Base-by-base conservation (phyloP, 2,888 invertebrate genomes). In the Phrixothrix hirtus region DNA sequence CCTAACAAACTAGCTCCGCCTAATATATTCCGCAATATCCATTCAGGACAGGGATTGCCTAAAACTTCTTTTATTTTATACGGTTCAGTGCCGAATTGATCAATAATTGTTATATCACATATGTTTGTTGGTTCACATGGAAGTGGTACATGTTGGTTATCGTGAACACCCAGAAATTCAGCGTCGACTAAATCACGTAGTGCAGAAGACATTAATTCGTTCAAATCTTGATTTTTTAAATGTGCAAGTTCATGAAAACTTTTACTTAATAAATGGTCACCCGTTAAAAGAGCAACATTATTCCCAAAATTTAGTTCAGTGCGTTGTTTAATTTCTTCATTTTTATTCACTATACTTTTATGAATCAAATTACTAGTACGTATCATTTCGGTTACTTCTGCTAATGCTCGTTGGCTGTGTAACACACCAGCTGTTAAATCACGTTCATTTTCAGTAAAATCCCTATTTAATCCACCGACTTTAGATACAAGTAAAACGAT, bases 331-430 rank as follows among this genome's bases (percentile, higher is more conserved):
- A 83, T 79, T 29, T 82, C 77, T 21, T 76, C 71, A 0, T 82
- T 80, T 69, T 92, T 83, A 74, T 95, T 93, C 11, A 95, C 89
- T 50, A 95, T 80, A 6, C 87, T 74, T 61, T 74, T 75, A 77
- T 96, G 96, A 10, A 96, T 89, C 56, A 95, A 78, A 73, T 92
- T 90, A 12, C 95, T 92, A 0, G 94, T 95, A 34, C 95, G 84
- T 58, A 96, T 94, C 92, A 96, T 93, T 79, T 96, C 96, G 0
- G 92, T 92, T n/a, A 95, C 90, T 75, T 95, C 95, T 0, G 95
- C 95, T 39, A 96, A 76, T 1, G 88, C 89, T 50, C 92, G 82
- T 74, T 94, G 94, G 58, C 91, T 89, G 68, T 92, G 88, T 21
- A 92, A 74, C 1, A 92, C 89, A 1, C 92, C 93, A 13, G 90